Percentiles rank a stretch among this genome's conserved stretches.
phyloP scores from a whole-genome alignment of 2,888 invertebrate species.

The Lottia scabra region DNA sequence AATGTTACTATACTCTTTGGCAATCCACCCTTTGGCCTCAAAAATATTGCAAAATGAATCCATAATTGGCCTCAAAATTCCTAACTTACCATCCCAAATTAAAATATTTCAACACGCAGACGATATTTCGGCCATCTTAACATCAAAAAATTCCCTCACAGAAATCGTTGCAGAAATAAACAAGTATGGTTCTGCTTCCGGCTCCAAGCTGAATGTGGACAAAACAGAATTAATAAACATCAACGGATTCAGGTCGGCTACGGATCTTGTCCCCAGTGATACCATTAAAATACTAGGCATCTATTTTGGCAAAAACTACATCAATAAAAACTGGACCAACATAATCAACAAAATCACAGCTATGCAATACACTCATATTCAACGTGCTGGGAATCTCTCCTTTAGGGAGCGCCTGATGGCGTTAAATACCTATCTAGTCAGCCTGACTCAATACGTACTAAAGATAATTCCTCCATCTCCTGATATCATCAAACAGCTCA shows the following conservation, averaged over 20 bases:
- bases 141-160: neutral
- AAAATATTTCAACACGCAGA: neutral
- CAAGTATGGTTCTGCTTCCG: neutral
- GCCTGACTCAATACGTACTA: too few relatives aligned
- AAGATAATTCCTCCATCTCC: too few relatives aligned
- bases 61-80: neutral
- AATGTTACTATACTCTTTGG: neutral
- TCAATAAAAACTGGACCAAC: too few relatives aligned
- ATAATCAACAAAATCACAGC: too few relatives aligned
- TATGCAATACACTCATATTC: too few relatives aligned
- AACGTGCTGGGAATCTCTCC: too few relatives aligned
- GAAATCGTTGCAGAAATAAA: neutral
- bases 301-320: too few relatives aligned
- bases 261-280: neutral
- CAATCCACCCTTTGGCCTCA: neutral
- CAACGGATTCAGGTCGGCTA: neutral
- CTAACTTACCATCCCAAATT: neutral
- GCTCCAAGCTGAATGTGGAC: neutral
- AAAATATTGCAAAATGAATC: neutral
- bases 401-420: too few relatives aligned
- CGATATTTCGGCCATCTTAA: neutral
- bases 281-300: too few relatives aligned
- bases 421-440: too few relatives aligned
- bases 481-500: too few relatives aligned
- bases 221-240: neutral